Percentiles rank a stretch among this genome's conserved stretches.
phyloP scores from a whole-genome alignment of 2,113 vertebrate genomes.

The Callipepla californica region DNA sequence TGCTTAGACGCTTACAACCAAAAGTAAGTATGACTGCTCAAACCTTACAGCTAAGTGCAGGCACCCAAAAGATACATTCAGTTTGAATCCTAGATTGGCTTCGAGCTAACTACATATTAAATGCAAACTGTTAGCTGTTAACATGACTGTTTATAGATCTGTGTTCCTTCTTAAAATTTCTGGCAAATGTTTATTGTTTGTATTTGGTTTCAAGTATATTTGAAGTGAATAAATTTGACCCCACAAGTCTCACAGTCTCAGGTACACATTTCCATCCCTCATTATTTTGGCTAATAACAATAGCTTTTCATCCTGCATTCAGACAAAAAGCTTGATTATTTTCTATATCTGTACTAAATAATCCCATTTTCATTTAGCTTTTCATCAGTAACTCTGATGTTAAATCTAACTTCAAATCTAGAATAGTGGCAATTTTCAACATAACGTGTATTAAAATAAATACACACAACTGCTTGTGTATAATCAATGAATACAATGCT shows the following conservation, averaged over 20 bases:
- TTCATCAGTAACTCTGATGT: background rate
- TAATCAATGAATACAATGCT: background rate
- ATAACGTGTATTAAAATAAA: background rate
- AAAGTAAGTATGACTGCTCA: background rate
- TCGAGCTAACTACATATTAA: background rate
- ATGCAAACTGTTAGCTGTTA: background rate
- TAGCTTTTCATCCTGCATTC: background rate
- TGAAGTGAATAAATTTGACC: background rate
- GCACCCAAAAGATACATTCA: background rate
- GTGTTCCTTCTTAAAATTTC: background rate
- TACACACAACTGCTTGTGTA: background rate
- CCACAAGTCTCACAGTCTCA: background rate
- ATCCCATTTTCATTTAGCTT: background rate
- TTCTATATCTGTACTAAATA: background rate
- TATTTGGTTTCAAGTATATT: background rate
- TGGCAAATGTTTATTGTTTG: background rate
- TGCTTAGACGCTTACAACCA: background rate
- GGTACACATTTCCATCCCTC: background rate
- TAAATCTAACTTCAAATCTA: background rate
- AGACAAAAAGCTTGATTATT: background rate
- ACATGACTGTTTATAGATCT: background rate
- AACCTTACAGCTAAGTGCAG: background rate
- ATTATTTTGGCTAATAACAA: background rate
- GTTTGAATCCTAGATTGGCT: background rate
- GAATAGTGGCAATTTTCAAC: background rate